These are phyloP conservation scores for Apocrypta bakeri DNA, from an alignment of 1,140 invertebrate species.

Conservation along the genomic window DNA sequence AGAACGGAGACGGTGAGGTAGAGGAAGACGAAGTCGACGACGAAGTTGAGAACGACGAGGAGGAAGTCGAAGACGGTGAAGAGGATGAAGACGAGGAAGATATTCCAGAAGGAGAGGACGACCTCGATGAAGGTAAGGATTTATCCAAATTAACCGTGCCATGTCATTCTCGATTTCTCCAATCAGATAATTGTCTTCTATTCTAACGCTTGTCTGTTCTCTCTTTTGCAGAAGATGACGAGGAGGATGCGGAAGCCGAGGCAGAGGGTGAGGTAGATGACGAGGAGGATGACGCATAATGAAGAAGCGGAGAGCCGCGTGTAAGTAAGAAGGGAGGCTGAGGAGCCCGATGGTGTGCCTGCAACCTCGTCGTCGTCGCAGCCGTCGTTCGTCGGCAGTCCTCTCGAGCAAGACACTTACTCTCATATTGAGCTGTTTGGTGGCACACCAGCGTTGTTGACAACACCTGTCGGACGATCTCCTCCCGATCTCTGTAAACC, in stretches of 20 bases:
- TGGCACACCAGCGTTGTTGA: conserved; percentile 67
- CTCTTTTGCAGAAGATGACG: conserved; percentile 78
- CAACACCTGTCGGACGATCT: conserved; percentile 58
- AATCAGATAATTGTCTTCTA: too few relatives aligned
- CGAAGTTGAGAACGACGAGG: conserved; percentile 79
- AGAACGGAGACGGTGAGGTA: conserved; percentile 79
- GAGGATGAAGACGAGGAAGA: conserved; percentile 82
- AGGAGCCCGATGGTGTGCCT: conserved; percentile 60
- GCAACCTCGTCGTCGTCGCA: conserved; percentile 50
- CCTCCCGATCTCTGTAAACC: conserved; percentile 64
- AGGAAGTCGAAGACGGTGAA: conserved; percentile 76
- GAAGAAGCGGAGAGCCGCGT: conserved; percentile 66
- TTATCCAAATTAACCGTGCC: conserved; percentile 44
- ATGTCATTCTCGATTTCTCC: too few relatives aligned
- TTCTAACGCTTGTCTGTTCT: conserved; percentile 47
- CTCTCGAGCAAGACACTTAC: conserved; percentile 70
- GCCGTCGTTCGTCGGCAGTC: conserved; percentile 67
- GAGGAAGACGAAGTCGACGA: conserved; percentile 81
- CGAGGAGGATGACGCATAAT: conserved; percentile 76
- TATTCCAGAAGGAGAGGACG: conserved; percentile 80
- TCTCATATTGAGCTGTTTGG: conserved; percentile 75
- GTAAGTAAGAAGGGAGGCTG: conserved; percentile 70
- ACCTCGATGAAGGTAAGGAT: conserved; percentile 81
- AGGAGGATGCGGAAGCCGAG: conserved; percentile 75
- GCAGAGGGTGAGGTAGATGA: conserved; percentile 77